Evolutionary conservation across 2,113 vertebrate species (phyloP), one percentile per base, ranked within the genome.

Genomic region (Menidia beryllina): DNA sequence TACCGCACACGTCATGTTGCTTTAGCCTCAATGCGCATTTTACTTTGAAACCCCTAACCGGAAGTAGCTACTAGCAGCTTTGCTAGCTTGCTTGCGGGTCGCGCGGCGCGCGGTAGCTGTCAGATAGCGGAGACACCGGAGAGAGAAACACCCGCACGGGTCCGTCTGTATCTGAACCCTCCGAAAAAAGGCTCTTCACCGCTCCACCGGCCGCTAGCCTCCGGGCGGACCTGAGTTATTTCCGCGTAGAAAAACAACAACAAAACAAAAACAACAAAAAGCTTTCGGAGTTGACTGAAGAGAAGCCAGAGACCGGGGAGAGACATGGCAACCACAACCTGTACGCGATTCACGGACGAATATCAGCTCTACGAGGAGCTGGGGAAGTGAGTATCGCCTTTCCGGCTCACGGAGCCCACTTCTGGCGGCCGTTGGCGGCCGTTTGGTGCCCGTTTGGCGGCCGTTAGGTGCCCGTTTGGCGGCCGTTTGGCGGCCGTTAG

Each of bases 351-450:
- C 90, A 97, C 96, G 54, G 96, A 97, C 91, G 96, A 97, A 65
- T 97, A 93, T 86, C 96, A 97, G 94, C 95, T 97, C 5, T 97
- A 97, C 84, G 96, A 97, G 91, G 96, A 97, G 91, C 96, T 97
- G 90, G 96, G 96, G 86, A 97, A 97, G 96, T 97, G 94, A 96
- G 96, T 91, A 11, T 20, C n/a, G n/a, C n/a, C n/a, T n/a, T n/a
- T n/a, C n/a, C n/a, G n/a, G n/a, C n/a, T n/a, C n/a, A n/a, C n/a
- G n/a, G n/a, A n/a, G n/a, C n/a, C n/a, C n/a, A n/a, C n/a, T n/a
- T n/a, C n/a, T n/a, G n/a, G n/a, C n/a, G n/a, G n/a, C n/a, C n/a
- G 0, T 24, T 30, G 43, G 5, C 47, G 11, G 45, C 23, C 49
- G 56, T 7, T 27, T 21, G 1, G 36, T 10, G 30, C 26, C 3